phyloP scores from a whole-genome alignment of 2,797 vertebrate genomes.

The Sebastes melanostomus region DNA sequence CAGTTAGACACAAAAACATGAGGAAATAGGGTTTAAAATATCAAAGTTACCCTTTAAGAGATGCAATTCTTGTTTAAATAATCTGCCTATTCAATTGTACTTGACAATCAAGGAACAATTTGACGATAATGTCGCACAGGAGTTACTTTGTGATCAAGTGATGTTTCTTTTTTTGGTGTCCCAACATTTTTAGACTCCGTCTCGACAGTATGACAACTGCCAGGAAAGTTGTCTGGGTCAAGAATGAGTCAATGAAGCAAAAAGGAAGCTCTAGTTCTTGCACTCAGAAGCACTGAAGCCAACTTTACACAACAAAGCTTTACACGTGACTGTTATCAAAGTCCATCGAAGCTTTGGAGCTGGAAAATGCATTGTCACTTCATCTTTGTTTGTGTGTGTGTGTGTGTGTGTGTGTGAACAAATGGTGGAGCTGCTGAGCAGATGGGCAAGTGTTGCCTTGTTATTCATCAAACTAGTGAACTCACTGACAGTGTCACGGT shows the following conservation, averaged over 20 bases:
- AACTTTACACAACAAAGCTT: neutral
- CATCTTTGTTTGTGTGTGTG: neutral
- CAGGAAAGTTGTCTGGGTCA: neutral
- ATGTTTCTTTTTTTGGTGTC: neutral
- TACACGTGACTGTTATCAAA: neutral
- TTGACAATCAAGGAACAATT: neutral
- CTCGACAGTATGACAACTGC: neutral
- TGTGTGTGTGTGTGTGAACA: neutral
- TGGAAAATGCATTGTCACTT: neutral
- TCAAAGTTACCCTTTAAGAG: neutral
- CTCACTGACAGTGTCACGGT: slow-evolving; percentile 43
- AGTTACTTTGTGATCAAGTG: neutral
- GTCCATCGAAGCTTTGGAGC: neutral
- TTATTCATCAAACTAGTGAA: slow-evolving; percentile 59
- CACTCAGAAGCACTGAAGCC: neutral
- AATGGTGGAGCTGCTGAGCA: slow-evolving; percentile 33
- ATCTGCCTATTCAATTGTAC: neutral
- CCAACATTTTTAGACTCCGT: neutral
- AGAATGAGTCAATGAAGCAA: neutral
- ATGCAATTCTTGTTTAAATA: neutral
- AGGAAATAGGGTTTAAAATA: too few relatives aligned
- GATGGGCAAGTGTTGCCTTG: slow-evolving; percentile 44
- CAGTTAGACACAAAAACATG: too few relatives aligned
- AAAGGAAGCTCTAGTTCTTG: neutral
- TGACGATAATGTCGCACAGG: rapidly evolving